Base-by-base conservation (phyloP, 64 coral and sea anemone genomes). In the Trachythela sp. region DNA sequence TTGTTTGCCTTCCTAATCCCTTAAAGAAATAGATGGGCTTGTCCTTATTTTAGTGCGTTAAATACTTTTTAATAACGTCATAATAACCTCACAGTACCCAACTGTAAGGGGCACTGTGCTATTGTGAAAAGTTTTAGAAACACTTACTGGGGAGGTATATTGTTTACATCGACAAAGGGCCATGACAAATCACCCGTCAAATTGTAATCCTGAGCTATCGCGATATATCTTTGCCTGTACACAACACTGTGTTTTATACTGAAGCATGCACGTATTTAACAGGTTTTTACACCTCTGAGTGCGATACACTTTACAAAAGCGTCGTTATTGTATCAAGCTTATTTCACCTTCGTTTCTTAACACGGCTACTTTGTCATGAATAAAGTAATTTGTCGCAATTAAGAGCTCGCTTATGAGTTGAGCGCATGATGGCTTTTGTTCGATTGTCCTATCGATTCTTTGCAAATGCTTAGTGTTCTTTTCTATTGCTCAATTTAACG, bases 381-480 rank as follows among this genome's bases (percentile, higher is more conserved):
- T 30, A 80, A 37, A 11, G 75, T 30, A 80, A 80, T 80, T 80
- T 80, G 75, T 80, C 7, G 75, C 75, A 80, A 80, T 80, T 36
- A 35, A 39, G 30, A 80, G 75, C 33, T 6, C 13, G 2, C 33
- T 80, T 34, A 29, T 64, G 56, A 1, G 56, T 64, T 64, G 4
- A 22, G 5, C 13, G 56, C 56, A 39, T 34, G 75, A 80, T 80
- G 75, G 75, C 75, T 80, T 37, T 80, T 80, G 75, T 80, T 36
- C 33, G 33, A 80, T 36, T 36, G 30, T 2, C 8, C 2, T 64
- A 20, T 24, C 56, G 0, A 24, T n/a, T 64, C 4, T 64, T 64
- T 64, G 56, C 26, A 64, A 13, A 64, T 17, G 4, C 20, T 64
- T 9, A 6, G 24, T 24, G 20, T 64, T 64, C 1, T 27, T 24